Evolutionary conservation across 2,888 invertebrate species (phyloP).

Genomic region (Alentia gelatinosa): DNA sequence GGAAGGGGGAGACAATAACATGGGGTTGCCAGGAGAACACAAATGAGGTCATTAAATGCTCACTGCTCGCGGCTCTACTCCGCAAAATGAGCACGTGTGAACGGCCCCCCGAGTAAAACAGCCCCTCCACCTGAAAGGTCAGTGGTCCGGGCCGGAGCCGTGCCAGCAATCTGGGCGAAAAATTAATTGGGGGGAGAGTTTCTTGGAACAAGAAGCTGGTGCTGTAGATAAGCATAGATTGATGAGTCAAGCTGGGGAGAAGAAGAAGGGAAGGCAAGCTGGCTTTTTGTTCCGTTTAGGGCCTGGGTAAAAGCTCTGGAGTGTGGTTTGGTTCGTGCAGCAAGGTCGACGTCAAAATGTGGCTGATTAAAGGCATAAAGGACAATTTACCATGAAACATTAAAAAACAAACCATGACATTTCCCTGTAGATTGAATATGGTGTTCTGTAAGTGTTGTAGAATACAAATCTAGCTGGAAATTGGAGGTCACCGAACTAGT

Average conservation of each 20-base stretch:
- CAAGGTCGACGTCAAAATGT: too few relatives aligned
- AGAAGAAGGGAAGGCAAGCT: too few relatives aligned
- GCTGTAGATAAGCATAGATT: background rate
- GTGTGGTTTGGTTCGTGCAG: too few relatives aligned
- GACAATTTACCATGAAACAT: too few relatives aligned
- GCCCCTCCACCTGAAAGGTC: background rate
- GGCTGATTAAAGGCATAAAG: too few relatives aligned
- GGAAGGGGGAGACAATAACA: background rate
- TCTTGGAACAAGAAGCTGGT: slow-evolving; percentile 5
- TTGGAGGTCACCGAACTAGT: too few relatives aligned
- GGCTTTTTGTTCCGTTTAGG: too few relatives aligned
- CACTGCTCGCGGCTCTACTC: background rate
- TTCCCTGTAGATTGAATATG: too few relatives aligned
- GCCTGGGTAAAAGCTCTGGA: too few relatives aligned
- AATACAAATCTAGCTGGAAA: too few relatives aligned
- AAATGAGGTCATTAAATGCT: background rate
- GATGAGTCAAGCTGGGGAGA: background rate
- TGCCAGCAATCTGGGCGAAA: background rate
- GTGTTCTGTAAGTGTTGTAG: too few relatives aligned
- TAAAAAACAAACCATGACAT: too few relatives aligned
- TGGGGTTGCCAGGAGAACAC: background rate
- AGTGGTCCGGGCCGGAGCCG: background rate
- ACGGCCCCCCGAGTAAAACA: background rate
- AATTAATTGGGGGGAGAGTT: slow-evolving; percentile 20
- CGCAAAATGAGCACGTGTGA: background rate